Conservation (phyloP, 2,888 invertebrate species). For the Acanthoscelides obtectus region DNA sequence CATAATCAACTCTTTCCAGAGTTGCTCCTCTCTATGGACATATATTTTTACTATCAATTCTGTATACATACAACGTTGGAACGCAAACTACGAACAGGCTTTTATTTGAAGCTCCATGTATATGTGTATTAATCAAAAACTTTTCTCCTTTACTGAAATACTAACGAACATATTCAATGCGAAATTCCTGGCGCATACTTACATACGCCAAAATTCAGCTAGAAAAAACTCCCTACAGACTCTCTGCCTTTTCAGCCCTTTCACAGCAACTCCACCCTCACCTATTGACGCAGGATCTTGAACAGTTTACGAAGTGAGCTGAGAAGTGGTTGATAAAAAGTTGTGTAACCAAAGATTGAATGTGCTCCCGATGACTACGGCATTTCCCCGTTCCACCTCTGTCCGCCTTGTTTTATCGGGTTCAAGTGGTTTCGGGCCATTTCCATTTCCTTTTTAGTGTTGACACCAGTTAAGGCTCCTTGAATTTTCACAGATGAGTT, state of each 20-base stretch:
- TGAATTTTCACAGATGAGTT: conserved; percentile 1
- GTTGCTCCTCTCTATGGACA: no score
- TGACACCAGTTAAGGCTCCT: conserved; percentile 2
- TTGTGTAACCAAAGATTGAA: neutral
- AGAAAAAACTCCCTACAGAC: neutral
- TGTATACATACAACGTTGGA: no score
- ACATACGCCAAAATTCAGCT: no score
- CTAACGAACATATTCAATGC: neutral
- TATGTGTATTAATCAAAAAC: neutral
- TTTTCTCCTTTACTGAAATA: neutral
- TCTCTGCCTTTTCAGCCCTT: neutral
- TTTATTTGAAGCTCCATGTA: neutral
- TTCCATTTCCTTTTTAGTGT: neutral
- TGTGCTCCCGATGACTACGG: neutral
- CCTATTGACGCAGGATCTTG: neutral
- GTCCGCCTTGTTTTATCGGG: neutral
- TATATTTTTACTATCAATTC: no score
- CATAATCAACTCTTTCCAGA: no score
- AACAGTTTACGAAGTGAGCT: neutral
- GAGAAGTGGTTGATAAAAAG: neutral
- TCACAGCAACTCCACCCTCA: neutral
- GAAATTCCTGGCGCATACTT: neutral
- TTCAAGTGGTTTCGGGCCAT: neutral
- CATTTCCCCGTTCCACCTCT: neutral
- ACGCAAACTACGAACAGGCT: neutral